phyloP scores from a whole-genome alignment of 2,888 invertebrate species.

The Hydraecia micacea region DNA sequence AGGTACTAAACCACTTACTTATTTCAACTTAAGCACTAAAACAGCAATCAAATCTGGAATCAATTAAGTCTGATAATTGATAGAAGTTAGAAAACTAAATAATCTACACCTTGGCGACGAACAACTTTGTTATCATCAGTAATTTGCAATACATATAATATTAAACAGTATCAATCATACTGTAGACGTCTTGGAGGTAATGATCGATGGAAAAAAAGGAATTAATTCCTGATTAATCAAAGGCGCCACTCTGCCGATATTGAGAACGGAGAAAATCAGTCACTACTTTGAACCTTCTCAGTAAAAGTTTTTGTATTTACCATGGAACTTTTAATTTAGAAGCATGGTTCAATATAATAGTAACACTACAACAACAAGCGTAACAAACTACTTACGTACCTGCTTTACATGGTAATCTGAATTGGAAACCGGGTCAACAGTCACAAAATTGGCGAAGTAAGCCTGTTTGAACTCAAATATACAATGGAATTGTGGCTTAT shows the following conservation, averaged over 20 bases:
- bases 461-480: conserved; percentile 61
- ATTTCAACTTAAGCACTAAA: conserved; percentile 6
- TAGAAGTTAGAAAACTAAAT: conserved; percentile 13
- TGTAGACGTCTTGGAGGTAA: conserved; percentile 45
- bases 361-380: conserved; percentile 38
- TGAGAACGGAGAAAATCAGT: conserved; percentile 28
- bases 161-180: conserved; percentile 66
- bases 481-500: conserved; percentile 60
- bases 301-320: conserved; percentile 21
- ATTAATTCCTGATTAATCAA: conserved; percentile 60
- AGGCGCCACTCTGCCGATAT: conserved; percentile 41
- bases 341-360: conserved; percentile 3
- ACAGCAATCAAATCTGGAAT: neutral
- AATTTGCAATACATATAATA: conserved; percentile 52
- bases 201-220: conserved; percentile 66
- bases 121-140: conserved; percentile 29
- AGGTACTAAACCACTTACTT: neutral
- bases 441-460: conserved; percentile 65
- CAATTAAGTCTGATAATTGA: conserved; percentile 23
- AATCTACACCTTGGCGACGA: conserved; percentile 35
- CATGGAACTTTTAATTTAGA: conserved; percentile 14
- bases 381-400: conserved; percentile 56
- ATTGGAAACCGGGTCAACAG: conserved; percentile 65
- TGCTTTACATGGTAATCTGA: conserved; percentile 59
- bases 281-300: conserved; percentile 26